Percentiles rank a stretch among this genome's conserved stretches.
Conservation (phyloP, 2,888 invertebrate genomes). For the Neria commutata region DNA sequence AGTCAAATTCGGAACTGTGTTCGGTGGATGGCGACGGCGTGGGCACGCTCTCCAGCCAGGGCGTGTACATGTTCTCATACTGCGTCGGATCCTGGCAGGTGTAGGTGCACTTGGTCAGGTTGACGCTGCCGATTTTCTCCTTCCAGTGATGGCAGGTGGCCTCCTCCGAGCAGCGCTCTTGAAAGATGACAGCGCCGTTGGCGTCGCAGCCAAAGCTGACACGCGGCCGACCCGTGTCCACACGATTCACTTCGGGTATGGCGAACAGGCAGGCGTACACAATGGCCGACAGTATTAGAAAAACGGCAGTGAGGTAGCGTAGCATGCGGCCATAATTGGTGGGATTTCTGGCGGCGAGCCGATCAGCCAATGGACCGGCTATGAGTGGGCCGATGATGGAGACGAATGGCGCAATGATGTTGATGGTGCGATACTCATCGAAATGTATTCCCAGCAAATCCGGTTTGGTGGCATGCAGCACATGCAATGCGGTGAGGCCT, state of each 20-base stretch:
- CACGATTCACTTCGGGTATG: constrained; percentile 71
- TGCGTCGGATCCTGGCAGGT: constrained; percentile 67
- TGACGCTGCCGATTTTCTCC: constrained; percentile 69
- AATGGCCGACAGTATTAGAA: constrained; percentile 71
- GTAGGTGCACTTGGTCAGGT: constrained; percentile 73
- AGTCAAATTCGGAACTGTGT: constrained; percentile 59
- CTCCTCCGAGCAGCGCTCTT: constrained; percentile 73
- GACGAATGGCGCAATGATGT: constrained; percentile 78
- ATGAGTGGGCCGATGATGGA: constrained; percentile 80
- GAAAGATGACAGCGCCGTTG: constrained; percentile 73
- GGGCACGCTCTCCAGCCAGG: constrained; percentile 54
- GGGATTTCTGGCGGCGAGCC: constrained; percentile 57
- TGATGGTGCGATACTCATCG: constrained; percentile 77
- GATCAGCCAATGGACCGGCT: constrained; percentile 79
- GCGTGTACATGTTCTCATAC: constrained; percentile 57
- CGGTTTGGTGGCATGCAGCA: constrained; percentile 75
- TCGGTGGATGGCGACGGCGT: constrained; percentile 55
- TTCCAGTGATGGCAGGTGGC: constrained; percentile 73
- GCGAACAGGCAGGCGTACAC: constrained; percentile 72
- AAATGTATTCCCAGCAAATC: constrained; percentile 69
- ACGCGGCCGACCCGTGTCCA: constrained; percentile 65
- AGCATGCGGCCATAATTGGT: constrained; percentile 68
- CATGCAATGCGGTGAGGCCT: constrained; percentile 83
- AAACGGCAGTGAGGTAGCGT: constrained; percentile 71
- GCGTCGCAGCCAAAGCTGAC: constrained; percentile 76